A percentile compares a stretch with the other conserved stretches of the same genome.
phyloP scores from a whole-genome alignment of 2,113 vertebrate genomes.

The Platycercus adscitus region DNA sequence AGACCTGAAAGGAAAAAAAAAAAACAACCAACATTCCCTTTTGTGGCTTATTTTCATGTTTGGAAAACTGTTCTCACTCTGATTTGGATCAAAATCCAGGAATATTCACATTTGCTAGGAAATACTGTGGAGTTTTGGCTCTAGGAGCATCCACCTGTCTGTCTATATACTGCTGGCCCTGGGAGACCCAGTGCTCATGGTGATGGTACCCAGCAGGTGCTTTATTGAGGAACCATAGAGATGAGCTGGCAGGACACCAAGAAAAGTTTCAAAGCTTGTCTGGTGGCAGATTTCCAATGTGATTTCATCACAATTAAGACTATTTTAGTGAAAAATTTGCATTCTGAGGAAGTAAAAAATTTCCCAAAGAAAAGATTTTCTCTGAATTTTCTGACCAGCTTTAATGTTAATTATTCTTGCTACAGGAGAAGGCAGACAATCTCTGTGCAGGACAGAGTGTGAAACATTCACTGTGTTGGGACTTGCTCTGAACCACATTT shows the following conservation, averaged over 20 bases:
- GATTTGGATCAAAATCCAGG: background rate
- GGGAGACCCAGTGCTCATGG: background rate
- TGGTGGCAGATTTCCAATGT: slow-evolving; percentile 34
- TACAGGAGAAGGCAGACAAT: background rate
- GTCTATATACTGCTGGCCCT: background rate
- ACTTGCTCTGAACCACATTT: background rate
- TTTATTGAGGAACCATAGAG: background rate
- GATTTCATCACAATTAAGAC: background rate
- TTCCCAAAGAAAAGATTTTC: background rate
- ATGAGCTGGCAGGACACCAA: slow-evolving; percentile 27
- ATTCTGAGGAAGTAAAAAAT: background rate
- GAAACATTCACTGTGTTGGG: background rate
- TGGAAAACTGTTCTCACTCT: background rate
- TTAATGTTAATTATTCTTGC: background rate
- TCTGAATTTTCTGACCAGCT: background rate
- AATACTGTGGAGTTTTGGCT: background rate
- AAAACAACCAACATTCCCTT: background rate
- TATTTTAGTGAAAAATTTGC: slow-evolving; percentile 18
- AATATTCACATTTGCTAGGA: background rate
- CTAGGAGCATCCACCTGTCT: background rate
- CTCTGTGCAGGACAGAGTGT: rapidly evolving
- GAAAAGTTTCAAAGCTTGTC: slow-evolving; percentile 35
- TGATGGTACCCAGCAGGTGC: background rate
- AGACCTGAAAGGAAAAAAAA: background rate
- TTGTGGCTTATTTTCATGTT: background rate